Percentiles rank a stretch among this genome's conserved stretches.
These are phyloP conservation scores for Lophotis ruficrista DNA, from an alignment of 2,113 vertebrate genomes.

Conservation along the genomic window DNA sequence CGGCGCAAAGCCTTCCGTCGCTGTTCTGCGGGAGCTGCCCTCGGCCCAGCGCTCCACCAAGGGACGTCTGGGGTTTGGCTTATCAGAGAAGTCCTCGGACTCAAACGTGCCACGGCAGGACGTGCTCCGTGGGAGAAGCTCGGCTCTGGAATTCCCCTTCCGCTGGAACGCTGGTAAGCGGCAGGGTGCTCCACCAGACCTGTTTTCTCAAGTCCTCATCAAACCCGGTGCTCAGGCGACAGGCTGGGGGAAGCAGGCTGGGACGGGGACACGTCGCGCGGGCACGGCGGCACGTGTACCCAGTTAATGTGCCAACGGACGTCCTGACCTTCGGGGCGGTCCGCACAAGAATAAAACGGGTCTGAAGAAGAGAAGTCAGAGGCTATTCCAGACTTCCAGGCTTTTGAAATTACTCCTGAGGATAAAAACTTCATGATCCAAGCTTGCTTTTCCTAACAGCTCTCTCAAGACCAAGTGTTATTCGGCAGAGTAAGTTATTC, in stretches of 20 bases:
- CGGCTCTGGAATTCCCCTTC: neutral
- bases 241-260: neutral
- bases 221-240: neutral
- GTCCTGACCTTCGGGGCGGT: neutral
- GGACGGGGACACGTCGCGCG: neutral
- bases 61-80: neutral
- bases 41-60: neutral
- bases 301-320: neutral
- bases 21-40: neutral
- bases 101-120: neutral
- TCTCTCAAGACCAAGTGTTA: neutral
- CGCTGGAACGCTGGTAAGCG: neutral
- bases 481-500: neutral
- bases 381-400: neutral
- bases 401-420: neutral
- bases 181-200: neutral
- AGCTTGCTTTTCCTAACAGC: neutral
- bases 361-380: neutral
- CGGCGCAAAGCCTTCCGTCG: neutral
- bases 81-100: neutral
- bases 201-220: neutral
- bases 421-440: fast-evolving
- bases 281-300: fast-evolving
- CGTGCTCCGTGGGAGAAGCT: neutral
- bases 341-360: neutral